Base-by-base conservation (phyloP, 2,888 invertebrate species). In the Biston stratarius region DNA sequence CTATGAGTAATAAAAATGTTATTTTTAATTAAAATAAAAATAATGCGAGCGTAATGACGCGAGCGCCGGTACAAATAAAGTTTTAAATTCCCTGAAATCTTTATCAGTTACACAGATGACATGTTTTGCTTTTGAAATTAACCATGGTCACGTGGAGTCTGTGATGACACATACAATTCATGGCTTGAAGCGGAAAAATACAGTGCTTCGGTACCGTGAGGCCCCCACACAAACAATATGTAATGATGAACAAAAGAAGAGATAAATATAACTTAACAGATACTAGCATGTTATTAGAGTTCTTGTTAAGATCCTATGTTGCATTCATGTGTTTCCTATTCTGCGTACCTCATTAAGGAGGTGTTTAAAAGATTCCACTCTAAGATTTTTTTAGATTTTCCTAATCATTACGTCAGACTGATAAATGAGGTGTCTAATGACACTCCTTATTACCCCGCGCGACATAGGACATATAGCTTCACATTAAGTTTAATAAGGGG, bases 81-180 rank as follows among this genome's bases (percentile, higher is more conserved):
- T 14, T 45, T 14, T 6, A 33, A 45, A 36, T 57, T 36, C 47
- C 34, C 14, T 45, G 44, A 44, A 33, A 34, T 34, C 12, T 33
- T 44, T 55, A 34, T 45, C 56, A n/a, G 44, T 34, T 34, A 56
- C 24, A 33, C 33, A 6, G 12, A 45, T 56, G 56, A 48, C 47
- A 59, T 49, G 40, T 51, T 59, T 59, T 42, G 49, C 33, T 15
- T 12, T 38, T 48, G 49, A 59, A 59, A 59, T 59, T 59, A 7
- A 33, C 55, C 42, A 42, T n/a, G 33, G 33, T 59, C 59, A 59
- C 49, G 59, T 51, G 49, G 49, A 49, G 6, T 47, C 49, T 57
- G 12, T 11, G 15, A 51, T 59, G 59, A 49, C 59, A 49, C 59
- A 59, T 33, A 45, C 24, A 48, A 59, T 49, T 24, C 12, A 57